These are phyloP conservation scores for Helobdella robusta DNA, from an alignment of 2,888 invertebrate genomes.

Conservation along the genomic window DNA sequence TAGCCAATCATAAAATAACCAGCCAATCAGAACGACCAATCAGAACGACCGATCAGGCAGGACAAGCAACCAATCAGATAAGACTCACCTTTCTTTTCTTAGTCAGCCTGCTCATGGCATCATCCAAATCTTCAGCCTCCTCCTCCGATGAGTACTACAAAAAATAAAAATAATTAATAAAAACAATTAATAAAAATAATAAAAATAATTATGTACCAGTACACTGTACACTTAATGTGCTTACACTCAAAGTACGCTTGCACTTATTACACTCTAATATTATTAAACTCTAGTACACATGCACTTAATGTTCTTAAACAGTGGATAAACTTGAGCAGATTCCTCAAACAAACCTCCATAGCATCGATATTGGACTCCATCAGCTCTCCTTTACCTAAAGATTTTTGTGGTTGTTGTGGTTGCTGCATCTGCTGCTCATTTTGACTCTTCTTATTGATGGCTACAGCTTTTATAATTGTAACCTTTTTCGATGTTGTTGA, in stretches of 20 bases:
- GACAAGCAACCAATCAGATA: background rate
- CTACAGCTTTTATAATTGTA: constrained; percentile 44
- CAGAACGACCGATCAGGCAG: background rate
- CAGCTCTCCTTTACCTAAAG: constrained; percentile 72
- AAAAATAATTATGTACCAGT: no score
- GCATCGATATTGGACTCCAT: constrained; percentile 98
- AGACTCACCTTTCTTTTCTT: constrained; percentile 35
- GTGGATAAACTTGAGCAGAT: no score
- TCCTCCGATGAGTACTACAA: constrained; percentile 86
- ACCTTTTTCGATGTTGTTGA: constrained; percentile 62
- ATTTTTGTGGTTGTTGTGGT: no score
- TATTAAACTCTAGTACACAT: no score
- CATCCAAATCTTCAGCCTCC: constrained; percentile 81
- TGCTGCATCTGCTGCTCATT: no score
- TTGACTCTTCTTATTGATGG: constrained; percentile 39
- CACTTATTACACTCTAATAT: no score
- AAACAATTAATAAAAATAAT: no score
- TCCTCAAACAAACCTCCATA: constrained; percentile 59
- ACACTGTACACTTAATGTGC: no score
- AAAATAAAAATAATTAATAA: constrained; percentile 26
- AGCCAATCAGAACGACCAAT: no score
- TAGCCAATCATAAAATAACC: background rate
- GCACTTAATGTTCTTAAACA: no score
- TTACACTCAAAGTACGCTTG: no score
- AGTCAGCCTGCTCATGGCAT: constrained; percentile 58